Conservation (phyloP, 92 coral and sea anemone genomes). For the Parazoanthus swiftii region DNA sequence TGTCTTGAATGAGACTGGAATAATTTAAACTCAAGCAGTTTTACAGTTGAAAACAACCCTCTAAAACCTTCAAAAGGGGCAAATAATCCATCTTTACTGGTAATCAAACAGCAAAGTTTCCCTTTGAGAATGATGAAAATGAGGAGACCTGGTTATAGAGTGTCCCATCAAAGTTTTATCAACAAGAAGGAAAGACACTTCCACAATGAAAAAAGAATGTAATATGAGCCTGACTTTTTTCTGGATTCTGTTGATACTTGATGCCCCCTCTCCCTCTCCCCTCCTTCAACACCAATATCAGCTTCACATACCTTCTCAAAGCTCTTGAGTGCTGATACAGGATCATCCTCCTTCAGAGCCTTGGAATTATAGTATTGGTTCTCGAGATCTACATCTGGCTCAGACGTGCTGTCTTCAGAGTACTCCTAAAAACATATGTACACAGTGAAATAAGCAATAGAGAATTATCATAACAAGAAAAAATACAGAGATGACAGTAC, state of each 20-base stretch:
- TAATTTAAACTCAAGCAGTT: too few species aligned
- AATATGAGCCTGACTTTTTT: too few species aligned
- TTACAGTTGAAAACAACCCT: too few species aligned
- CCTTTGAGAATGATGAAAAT: too few species aligned
- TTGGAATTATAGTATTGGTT: constrained; percentile 98
- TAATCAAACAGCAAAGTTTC: too few species aligned
- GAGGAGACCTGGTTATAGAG: too few species aligned
- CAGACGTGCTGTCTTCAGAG: constrained; percentile 96
- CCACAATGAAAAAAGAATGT: not conserved
- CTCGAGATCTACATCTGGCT: constrained; percentile 97
- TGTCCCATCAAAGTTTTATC: too few species aligned
- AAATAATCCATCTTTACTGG: too few species aligned
- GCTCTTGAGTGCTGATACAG: constrained; percentile 85
- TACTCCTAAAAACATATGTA: constrained; percentile 60
- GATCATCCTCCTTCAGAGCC: constrained; percentile 97
- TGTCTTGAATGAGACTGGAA: too few species aligned
- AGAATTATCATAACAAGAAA: not conserved
- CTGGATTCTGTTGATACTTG: too few species aligned
- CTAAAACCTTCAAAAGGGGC: too few species aligned
- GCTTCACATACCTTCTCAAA: constrained; percentile 79
- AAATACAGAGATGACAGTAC: not conserved
- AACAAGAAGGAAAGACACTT: not conserved
- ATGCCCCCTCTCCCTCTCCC: too few species aligned
- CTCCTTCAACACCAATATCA: not conserved
- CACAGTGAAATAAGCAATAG: not conserved